A percentile compares a stretch with the other conserved stretches of the same genome.
These are phyloP conservation scores for Neopelma chrysocephalum DNA, from an alignment of 2,797 vertebrate species.

Conservation along the genomic window DNA sequence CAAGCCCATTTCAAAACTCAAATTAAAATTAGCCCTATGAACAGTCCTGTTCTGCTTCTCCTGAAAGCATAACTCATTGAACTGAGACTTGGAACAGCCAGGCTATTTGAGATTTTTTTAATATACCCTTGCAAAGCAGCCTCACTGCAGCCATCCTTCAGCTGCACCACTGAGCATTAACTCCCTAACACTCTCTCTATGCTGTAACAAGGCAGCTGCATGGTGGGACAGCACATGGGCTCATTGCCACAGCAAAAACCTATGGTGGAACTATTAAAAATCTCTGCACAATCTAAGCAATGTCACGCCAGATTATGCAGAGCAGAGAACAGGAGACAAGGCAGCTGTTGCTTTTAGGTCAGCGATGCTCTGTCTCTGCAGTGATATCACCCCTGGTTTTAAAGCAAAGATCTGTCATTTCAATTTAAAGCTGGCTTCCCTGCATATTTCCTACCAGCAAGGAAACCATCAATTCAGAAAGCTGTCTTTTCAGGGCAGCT, in stretches of 20 bases:
- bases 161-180: neutral
- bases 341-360: slow-evolving; percentile 19
- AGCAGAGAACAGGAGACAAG: neutral
- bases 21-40: neutral
- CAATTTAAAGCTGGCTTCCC: neutral
- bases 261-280: neutral
- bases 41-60: neutral
- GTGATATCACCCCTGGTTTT: neutral
- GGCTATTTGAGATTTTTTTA: neutral
- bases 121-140: neutral
- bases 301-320: neutral
- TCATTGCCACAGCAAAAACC: neutral
- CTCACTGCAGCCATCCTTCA: neutral
- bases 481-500: slow-evolving; percentile 3
- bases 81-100: neutral
- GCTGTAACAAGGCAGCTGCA: neutral
- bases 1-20: neutral
- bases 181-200: neutral
- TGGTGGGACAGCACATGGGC: neutral
- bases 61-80: neutral
- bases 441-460: neutral
- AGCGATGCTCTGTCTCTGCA: neutral
- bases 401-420: neutral
- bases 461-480: neutral
- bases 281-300: neutral